Base-by-base conservation (phyloP, 1,140 invertebrate genomes). In the Charaxes varanes region DNA sequence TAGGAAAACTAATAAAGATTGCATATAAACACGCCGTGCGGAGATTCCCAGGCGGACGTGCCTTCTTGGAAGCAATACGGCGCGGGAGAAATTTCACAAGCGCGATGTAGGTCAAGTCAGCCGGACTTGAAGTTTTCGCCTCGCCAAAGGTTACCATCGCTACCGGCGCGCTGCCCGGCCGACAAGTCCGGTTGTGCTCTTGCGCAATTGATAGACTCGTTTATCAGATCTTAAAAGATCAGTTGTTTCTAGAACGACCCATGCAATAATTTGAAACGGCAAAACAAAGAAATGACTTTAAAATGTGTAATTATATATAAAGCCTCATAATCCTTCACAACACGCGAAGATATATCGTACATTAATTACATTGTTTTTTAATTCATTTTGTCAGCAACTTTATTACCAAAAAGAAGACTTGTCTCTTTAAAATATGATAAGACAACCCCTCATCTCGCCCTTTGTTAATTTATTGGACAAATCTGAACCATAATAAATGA, bases 11-110 rank as follows among this genome's bases (percentile, higher is more conserved):
- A n/a, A n/a, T n/a, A 38, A 31, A 38, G 15, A 17, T 18, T 6
- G 27, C 22, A 38, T 17, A 18, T 40, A 31, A 41, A 22, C 44
- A 48, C 34, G 36, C 32, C 50, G 46, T 44, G 60, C 53, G 57
- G 73, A 72, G 66, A 74, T 58, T 74, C 62, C 78, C 73, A 66
- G 42, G 32, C 58, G 55, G 48, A 60, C 54, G 56, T 49, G 56
- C 48, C 63, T 77, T 77, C 72, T 77, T 72, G 62, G 68, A 73
- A 78, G 45, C 58, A 54, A 50, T 53, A 62, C 59, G 47, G 48
- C 57, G 63, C 62, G 48, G 76, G 76, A 77, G 78, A 83, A 80
- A 83, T 80, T 83, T 77, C 76, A 80, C 73, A 80, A 80, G 66
- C 52, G 41, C 55, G 45, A 82, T 65, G 76, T 80, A 53, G 78